Evolutionary conservation across 2,888 invertebrate genomes (phyloP), one percentile per base, ranked within the genome.

Genomic region (Beris morrisii): DNA sequence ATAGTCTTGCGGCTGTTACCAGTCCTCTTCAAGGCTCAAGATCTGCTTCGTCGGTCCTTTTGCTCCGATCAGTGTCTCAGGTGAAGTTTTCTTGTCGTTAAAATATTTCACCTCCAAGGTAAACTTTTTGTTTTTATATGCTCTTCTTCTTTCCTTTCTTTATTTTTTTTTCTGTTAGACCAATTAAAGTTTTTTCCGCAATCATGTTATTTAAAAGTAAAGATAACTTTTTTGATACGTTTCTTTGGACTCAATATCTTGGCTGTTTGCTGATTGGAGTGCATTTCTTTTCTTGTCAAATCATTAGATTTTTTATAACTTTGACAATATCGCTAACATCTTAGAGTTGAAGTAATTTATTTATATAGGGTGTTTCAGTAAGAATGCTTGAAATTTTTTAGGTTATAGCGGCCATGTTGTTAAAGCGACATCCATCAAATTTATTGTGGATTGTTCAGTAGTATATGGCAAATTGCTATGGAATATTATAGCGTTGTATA

Each of bases 131-230:
- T 54, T 54, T 4, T 11, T 12, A 31, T 32, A 1, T 12, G 31
- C 4, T 5, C 11, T 12, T 54, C 31, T 12, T 32, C 53, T 12
- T 9, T 54, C 5, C 32, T 30, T 32, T 31, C n/a, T 32, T 6
- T 11, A 31, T 54, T 54, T 11, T 54, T 4, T 31, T 31, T 54
- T 11, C 7, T 54, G 31, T 54, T 11, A 54, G 32, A 31, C 32
- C 54, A 54, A 54, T 54, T 54, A 54, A 31, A 31, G 54, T 32
- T 12, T 32, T 54, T 54, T 32, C 54, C 54, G 54, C 54, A 54
- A 54, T 54, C 54, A 32, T 54, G 54, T 54, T 31, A 54, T 54
- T 54, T 32, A 31, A n/a, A 30, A 54, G 11, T 11, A 31, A 4
- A 12, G 54, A 54, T 54, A 54, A 54, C 54, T 31, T 54, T 31